Conservation (phyloP, 53 echinoderm and acorn worm genomes). For the Mesocentrotus franciscanus region DNA sequence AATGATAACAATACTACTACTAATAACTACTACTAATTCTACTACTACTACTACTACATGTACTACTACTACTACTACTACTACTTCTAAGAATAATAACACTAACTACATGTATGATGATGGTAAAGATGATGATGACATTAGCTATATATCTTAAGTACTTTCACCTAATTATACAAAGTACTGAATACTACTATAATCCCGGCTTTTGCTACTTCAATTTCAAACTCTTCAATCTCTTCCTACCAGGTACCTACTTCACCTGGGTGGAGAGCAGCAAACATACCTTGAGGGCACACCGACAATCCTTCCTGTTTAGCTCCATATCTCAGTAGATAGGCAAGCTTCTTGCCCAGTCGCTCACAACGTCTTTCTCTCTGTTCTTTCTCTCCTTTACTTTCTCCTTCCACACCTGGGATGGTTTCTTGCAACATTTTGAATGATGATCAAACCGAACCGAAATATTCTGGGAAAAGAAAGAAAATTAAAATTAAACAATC, state of each 20-base stretch:
- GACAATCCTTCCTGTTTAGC: conserved; percentile 89
- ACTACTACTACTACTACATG: too few relatives aligned
- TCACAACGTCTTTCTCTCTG: background rate
- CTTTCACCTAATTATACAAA: too few relatives aligned
- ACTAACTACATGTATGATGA: too few relatives aligned
- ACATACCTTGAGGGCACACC: conserved; percentile 78
- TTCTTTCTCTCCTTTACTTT: background rate
- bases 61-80: too few relatives aligned
- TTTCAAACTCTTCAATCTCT: too few relatives aligned
- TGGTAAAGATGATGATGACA: background rate
- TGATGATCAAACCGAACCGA: background rate
- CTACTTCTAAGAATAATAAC: too few relatives aligned
- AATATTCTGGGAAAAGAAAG: background rate
- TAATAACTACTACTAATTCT: too few relatives aligned
- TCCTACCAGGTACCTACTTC: background rate
- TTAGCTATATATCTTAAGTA: too few relatives aligned
- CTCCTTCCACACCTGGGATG: background rate
- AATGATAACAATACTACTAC: too few relatives aligned
- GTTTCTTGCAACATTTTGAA: background rate
- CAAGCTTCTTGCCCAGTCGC: conserved; percentile 78
- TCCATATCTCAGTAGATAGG: conserved; percentile 88
- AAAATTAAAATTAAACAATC: too few relatives aligned
- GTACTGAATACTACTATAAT: too few relatives aligned
- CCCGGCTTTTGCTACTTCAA: too few relatives aligned
- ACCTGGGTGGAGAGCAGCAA: background rate